Conservation (phyloP, 1,140 invertebrate species). For the Drosophila lowei region DNA sequence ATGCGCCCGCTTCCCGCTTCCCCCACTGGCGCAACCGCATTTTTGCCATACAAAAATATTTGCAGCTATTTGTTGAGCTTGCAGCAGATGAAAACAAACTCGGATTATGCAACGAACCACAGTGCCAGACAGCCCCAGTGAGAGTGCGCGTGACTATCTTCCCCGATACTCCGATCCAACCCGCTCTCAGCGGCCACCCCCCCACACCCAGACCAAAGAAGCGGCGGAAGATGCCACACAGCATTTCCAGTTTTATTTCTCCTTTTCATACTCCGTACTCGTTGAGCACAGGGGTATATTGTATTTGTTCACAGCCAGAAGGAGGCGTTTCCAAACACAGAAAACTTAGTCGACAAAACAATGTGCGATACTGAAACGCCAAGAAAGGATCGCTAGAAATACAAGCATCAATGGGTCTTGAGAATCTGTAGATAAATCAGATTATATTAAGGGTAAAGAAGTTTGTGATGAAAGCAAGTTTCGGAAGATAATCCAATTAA, state of each 20-base stretch:
- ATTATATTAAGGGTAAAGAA: too few species aligned
- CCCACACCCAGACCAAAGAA: constrained; percentile 16
- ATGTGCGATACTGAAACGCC: too few species aligned
- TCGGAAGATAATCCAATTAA: too few species aligned
- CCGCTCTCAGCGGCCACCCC: not conserved
- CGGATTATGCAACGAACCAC: constrained; percentile 55
- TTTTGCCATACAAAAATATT: constrained; percentile 50
- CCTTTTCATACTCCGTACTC: constrained; percentile 3
- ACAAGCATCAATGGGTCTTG: too few species aligned
- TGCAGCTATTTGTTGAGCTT: constrained; percentile 57
- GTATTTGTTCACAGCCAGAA: too few species aligned
- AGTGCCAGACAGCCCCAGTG: constrained; percentile 50
- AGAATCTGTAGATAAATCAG: too few species aligned
- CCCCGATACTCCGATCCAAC: constrained; percentile 9
- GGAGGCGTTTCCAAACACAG: too few species aligned
- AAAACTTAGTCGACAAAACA: too few species aligned
- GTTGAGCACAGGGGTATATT: too few species aligned
- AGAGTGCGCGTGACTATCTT: constrained; percentile 59
- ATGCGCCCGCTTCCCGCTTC: constrained; percentile 21
- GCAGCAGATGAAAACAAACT: constrained; percentile 58
- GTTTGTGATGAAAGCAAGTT: too few species aligned
- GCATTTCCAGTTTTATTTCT: constrained; percentile 46
- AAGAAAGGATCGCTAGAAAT: too few species aligned
- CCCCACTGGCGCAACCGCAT: constrained; percentile 63
- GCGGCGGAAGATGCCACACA: constrained; percentile 49